These are phyloP conservation scores for Homalodisca vitripennis DNA, from an alignment of 1,140 invertebrate genomes.

Conservation along the genomic window DNA sequence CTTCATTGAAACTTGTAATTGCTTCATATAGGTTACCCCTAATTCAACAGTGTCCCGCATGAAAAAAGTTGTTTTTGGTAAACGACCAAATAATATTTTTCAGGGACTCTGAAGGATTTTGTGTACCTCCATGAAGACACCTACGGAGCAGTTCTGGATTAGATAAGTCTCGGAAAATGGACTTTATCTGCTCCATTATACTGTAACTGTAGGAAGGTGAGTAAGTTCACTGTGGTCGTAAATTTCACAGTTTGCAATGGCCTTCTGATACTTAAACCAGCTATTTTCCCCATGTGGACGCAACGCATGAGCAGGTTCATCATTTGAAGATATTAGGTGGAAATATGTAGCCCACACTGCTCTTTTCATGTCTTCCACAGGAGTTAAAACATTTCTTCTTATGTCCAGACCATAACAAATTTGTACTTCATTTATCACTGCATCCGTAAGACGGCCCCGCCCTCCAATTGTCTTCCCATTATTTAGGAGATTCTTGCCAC, in stretches of 20 bases:
- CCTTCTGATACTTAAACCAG: slow-evolving; percentile 29
- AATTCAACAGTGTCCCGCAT: slow-evolving; percentile 35
- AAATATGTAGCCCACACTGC: too few species aligned
- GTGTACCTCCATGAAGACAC: too few species aligned
- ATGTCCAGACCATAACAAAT: slow-evolving; percentile 28
- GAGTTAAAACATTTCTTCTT: slow-evolving; percentile 9
- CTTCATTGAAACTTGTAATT: slow-evolving; percentile 21
- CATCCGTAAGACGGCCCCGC: too few species aligned
- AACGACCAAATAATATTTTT: slow-evolving; percentile 39
- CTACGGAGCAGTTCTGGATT: too few species aligned
- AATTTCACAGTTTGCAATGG: neutral
- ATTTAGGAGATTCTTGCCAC: neutral
- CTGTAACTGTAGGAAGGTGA: neutral
- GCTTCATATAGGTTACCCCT: slow-evolving; percentile 33
- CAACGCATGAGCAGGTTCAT: slow-evolving; percentile 5
- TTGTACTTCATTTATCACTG: too few species aligned
- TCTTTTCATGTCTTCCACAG: too few species aligned
- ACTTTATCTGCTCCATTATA: slow-evolving; percentile 18
- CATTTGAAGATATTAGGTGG: too few species aligned
- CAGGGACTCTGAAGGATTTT: too few species aligned
- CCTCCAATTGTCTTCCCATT: slow-evolving; percentile 1
- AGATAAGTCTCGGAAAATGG: slow-evolving; percentile 23
- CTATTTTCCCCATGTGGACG: neutral
- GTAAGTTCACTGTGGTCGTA: neutral
- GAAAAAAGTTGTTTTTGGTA: slow-evolving; percentile 40